Evolutionary conservation across 2,888 invertebrate species (phyloP).

Genomic region (Amphipoea oculea): DNA sequence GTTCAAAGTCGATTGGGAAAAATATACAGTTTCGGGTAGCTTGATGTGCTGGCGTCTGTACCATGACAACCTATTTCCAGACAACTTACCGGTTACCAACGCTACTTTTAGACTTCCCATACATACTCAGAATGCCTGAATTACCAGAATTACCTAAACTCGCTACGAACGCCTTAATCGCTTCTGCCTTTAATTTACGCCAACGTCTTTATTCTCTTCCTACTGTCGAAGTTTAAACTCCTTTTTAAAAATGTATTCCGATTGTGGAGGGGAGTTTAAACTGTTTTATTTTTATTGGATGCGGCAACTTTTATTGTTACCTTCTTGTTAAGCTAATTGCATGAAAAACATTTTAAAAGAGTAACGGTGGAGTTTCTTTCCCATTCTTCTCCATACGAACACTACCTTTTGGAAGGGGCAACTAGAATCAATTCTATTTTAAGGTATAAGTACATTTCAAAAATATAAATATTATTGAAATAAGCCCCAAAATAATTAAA

Average conservation of each 20-base stretch:
- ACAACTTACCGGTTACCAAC: background rate
- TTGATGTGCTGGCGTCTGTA: no score
- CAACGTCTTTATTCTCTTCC: conserved; percentile 54
- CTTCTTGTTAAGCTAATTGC: background rate
- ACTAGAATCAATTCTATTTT: no score
- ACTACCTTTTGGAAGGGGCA: no score
- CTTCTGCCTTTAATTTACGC: conserved; percentile 23
- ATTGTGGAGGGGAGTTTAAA: conserved; percentile 69
- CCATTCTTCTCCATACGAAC: no score
- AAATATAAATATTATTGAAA: no score
- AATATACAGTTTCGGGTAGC: no score
- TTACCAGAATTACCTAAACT: background rate
- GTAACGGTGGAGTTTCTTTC: background rate
- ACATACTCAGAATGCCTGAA: background rate
- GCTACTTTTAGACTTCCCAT: no score
- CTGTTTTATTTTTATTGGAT: conserved; percentile 60
- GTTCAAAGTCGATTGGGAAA: no score
- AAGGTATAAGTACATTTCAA: no score
- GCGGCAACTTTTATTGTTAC: conserved; percentile 52
- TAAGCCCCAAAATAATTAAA: no score
- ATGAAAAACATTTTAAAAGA: background rate
- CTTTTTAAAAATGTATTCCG: conserved; percentile 76
- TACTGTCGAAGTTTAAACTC: conserved; percentile 77
- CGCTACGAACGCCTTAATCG: background rate
- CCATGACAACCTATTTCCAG: background rate